Evolutionary conservation across 2,888 invertebrate species (phyloP), one percentile per base, ranked within the genome.

Genomic region (Plagodis pulveraria): DNA sequence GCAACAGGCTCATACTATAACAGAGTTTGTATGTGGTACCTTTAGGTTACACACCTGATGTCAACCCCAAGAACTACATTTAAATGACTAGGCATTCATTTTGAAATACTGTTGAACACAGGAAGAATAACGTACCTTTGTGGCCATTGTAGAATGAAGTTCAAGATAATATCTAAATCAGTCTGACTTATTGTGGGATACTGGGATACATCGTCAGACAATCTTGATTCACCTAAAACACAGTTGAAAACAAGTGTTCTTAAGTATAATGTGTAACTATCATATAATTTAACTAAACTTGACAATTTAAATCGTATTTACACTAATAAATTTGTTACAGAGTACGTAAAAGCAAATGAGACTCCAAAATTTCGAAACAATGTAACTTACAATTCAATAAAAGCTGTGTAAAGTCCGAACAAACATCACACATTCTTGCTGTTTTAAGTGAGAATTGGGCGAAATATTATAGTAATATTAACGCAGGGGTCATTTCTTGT

Each of bases 391-490:
- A 93, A 89, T 92, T 91, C 73, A 97, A 95, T 89, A 98, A 95
- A 91, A 98, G 96, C 94, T 97, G 96, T 92, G 97, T 95, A 94
- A 98, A 97, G 93, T 98, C 98, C 86, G 96, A 96, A 94, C 98
- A 98, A 93, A 97, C 96, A 95, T 98, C 98, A 95, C 98, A 98
- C 97, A 92, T 92, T 88, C 84, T 92, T 82, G 77, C 76, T 63
- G 97, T 97, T 93, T 90, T 91, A 77, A 62, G 72, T 81, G 65
- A 78, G 82, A 74, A 76, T 73, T 73, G 67, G 75, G 82, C 83
- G 84, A 85, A 86, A 86, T 88, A 89, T 87, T 89, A 85, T 80
- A 82, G 80, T 74, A 86, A 86, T 87, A 89, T 84, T 81, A 84
- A 86, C 85, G 86, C 87, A 82, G 79, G 67, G 78, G 71, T 71